These are phyloP conservation scores for Alces alces DNA, from an alignment of 2,113 vertebrate species.

Conservation along the genomic window DNA sequence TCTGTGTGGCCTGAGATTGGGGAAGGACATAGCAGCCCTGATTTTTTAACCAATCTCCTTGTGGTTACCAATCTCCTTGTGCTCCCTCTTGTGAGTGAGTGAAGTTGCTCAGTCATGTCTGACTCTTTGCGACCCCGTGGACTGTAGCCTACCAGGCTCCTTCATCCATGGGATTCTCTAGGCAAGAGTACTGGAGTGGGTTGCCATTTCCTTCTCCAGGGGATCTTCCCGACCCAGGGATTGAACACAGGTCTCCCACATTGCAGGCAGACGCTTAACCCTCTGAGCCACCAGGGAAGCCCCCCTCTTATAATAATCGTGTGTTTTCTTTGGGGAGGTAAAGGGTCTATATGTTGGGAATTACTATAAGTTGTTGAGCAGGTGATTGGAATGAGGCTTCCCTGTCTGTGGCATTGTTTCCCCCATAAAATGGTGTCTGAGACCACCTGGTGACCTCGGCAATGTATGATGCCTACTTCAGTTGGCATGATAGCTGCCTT, in stretches of 20 bases:
- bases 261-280: not conserved
- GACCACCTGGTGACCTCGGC: not conserved
- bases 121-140: not conserved
- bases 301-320: not conserved
- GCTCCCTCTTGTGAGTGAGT: not conserved
- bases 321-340: not conserved
- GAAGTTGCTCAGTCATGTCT: not conserved
- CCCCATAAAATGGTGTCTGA: not conserved
- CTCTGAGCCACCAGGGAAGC: not conserved
- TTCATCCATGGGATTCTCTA: not conserved
- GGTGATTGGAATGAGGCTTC: not conserved
- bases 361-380: not conserved
- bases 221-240: not conserved
- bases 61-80: not conserved
- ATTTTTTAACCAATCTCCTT: not conserved
- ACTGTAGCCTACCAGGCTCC: not conserved
- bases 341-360: not conserved
- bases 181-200: not conserved
- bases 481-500: not conserved
- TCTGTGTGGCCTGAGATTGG: not conserved
- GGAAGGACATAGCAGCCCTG: not conserved
- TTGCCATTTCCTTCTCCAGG: not conserved
- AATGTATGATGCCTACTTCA: not conserved
- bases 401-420: not conserved
- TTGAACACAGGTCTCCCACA: rapidly evolving